Conservation (phyloP, 1,140 invertebrate genomes). For the Caenorhabditis latens region DNA sequence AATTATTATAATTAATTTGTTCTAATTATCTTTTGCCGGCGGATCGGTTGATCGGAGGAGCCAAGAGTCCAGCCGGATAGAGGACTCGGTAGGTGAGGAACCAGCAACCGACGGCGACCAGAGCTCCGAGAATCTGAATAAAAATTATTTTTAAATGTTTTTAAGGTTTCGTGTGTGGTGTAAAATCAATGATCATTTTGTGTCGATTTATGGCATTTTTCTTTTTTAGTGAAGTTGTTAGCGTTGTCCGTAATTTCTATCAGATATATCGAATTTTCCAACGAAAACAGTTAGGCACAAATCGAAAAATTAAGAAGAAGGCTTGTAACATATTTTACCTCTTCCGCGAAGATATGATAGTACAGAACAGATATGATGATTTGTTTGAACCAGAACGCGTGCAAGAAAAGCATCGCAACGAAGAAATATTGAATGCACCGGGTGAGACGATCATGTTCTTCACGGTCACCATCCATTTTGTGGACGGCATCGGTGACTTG, state of each 20-base stretch:
- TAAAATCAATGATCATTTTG: no score
- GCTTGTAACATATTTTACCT: slow-evolving; percentile 78
- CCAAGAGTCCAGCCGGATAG: slow-evolving; percentile 80
- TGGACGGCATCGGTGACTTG: slow-evolving; percentile 39
- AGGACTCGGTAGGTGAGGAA: slow-evolving; percentile 89
- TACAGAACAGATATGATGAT: slow-evolving; percentile 74
- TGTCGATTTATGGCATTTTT: no score
- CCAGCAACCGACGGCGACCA: slow-evolving; percentile 89
- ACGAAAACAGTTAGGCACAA: no score
- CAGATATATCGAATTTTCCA: no score
- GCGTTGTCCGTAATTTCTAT: no score
- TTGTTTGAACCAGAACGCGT: slow-evolving; percentile 74
- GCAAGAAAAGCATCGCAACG: slow-evolving; percentile 70
- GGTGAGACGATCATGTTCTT: slow-evolving; percentile 81
- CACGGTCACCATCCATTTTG: slow-evolving; percentile 45
- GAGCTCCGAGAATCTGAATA: slow-evolving; percentile 84
- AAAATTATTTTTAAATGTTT: not conserved
- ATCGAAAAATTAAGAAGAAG: no score
- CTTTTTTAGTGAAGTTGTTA: no score
- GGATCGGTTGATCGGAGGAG: slow-evolving; percentile 55
- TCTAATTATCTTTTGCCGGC: not conserved
- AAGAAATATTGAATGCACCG: slow-evolving; percentile 87
- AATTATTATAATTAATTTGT: not conserved
- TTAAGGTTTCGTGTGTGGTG: no score
- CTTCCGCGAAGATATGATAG: slow-evolving; percentile 79